Conservation (phyloP, 1,140 invertebrate species). For the Dendroctonus ponderosae region DNA sequence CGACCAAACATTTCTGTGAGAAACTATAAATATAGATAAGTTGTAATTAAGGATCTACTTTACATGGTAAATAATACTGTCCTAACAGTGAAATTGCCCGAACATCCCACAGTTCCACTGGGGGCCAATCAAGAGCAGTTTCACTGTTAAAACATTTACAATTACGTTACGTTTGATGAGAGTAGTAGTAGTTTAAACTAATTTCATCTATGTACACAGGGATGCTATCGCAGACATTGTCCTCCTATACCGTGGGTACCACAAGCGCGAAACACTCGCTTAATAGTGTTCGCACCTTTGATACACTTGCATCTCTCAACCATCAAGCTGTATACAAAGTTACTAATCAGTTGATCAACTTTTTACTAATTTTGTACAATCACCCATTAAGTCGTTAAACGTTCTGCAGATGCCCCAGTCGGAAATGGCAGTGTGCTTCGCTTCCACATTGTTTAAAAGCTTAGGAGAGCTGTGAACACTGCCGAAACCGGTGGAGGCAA, state of each 20-base stretch:
- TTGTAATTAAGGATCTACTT: conserved; percentile 15
- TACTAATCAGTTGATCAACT: background rate
- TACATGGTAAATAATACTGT: conserved; percentile 20
- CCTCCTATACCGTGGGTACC: background rate
- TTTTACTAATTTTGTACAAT: conserved; percentile 4
- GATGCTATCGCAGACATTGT: conserved; percentile 7
- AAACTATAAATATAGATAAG: background rate
- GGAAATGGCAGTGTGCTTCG: too few relatives aligned
- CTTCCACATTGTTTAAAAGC: too few relatives aligned
- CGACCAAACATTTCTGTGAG: too few relatives aligned
- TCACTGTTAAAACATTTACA: conserved; percentile 27
- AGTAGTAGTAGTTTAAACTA: conserved; percentile 8
- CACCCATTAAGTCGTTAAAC: background rate
- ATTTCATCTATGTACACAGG: conserved; percentile 12
- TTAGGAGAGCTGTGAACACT: too few relatives aligned
- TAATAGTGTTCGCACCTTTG: background rate
- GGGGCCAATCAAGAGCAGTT: conserved; percentile 7
- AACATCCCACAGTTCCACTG: conserved; percentile 20
- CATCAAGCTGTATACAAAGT: background rate
- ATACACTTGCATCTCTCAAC: too few relatives aligned
- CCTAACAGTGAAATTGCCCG: conserved; percentile 23
- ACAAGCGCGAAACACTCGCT: background rate
- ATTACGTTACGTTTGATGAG: conserved; percentile 3
- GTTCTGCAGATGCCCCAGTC: too few relatives aligned
- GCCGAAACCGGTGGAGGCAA: too few relatives aligned